phyloP scores from a whole-genome alignment of 1,140 invertebrate species.

The Lucilia cuprina region DNA sequence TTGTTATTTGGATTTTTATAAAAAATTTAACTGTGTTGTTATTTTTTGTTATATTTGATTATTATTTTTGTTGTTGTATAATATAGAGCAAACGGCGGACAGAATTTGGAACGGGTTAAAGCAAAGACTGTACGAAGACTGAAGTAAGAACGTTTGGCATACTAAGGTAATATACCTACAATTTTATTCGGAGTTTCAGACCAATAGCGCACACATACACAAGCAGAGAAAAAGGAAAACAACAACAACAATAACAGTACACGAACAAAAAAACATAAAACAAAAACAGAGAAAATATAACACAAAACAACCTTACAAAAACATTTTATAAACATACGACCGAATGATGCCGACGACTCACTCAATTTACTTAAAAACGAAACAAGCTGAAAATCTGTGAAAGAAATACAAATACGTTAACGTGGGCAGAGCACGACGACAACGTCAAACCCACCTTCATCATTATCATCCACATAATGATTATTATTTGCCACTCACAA shows the following conservation, averaged over 20 bases:
- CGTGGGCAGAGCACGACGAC: not conserved
- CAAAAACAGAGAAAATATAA: not conserved
- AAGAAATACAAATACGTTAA: not conserved
- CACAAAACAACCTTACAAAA: not conserved
- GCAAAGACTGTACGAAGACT: conserved; percentile 64
- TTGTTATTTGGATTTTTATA: conserved; percentile 19
- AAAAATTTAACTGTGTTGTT: conserved; percentile 43
- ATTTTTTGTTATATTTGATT: conserved; percentile 48
- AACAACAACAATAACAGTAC: not conserved
- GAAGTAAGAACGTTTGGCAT: conserved; percentile 63
- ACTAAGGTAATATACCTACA: conserved; percentile 63
- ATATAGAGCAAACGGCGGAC: conserved; percentile 52
- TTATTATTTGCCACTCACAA: not conserved
- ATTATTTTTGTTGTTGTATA: conserved; percentile 37
- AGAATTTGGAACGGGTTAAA: conserved; percentile 64
- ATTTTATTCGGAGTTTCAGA: conserved; percentile 58
- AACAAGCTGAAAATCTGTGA: not conserved
- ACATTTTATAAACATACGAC: not conserved
- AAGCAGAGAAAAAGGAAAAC: not conserved
- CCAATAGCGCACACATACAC: conserved; percentile 32
- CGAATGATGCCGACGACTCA: not conserved
- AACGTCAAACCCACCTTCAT: not conserved
- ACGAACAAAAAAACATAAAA: not conserved
- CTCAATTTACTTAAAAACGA: not conserved
- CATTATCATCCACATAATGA: not conserved